Conservation (phyloP, 1,140 invertebrate genomes). For the Bombus sylvicola region DNA sequence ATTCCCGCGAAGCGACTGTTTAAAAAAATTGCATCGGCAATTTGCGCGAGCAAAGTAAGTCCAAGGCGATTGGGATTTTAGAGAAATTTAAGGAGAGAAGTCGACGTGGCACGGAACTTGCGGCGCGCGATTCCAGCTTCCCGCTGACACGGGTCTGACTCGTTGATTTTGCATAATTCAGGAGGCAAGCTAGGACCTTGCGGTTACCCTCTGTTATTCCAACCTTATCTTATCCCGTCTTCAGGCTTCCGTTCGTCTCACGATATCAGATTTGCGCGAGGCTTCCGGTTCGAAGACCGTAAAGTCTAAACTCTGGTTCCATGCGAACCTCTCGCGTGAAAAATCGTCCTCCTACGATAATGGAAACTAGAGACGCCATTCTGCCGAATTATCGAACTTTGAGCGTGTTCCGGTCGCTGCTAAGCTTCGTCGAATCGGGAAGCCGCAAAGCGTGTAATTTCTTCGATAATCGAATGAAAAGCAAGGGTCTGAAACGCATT, state of each 20-base stretch:
- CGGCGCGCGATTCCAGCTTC: conserved; percentile 17
- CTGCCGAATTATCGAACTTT: conserved; percentile 2
- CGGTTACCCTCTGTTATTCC: conserved; percentile 60
- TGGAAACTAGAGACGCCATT: conserved; percentile 1
- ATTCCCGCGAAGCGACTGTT: background rate
- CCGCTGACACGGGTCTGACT: conserved; percentile 63
- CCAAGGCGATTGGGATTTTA: background rate
- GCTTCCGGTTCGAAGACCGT: conserved; percentile 1
- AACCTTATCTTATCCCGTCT: conserved; percentile 53
- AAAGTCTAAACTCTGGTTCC: conserved; percentile 4
- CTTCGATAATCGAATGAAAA: background rate
- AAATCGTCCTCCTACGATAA: conserved; percentile 14
- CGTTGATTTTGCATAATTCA: conserved; percentile 68
- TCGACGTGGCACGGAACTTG: background rate
- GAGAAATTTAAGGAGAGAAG: background rate
- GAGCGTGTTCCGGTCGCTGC: background rate
- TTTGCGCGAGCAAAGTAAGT: background rate
- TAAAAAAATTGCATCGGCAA: background rate
- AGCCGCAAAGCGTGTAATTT: background rate
- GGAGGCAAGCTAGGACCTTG: conserved; percentile 27
- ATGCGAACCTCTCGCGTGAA: conserved; percentile 18
- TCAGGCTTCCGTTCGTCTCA: conserved; percentile 59
- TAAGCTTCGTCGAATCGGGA: background rate
- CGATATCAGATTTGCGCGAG: conserved; percentile 52
- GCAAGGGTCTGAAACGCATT: no score